phyloP scores from a whole-genome alignment of 2,113 vertebrate genomes.

The Prionailurus viverrinus region DNA sequence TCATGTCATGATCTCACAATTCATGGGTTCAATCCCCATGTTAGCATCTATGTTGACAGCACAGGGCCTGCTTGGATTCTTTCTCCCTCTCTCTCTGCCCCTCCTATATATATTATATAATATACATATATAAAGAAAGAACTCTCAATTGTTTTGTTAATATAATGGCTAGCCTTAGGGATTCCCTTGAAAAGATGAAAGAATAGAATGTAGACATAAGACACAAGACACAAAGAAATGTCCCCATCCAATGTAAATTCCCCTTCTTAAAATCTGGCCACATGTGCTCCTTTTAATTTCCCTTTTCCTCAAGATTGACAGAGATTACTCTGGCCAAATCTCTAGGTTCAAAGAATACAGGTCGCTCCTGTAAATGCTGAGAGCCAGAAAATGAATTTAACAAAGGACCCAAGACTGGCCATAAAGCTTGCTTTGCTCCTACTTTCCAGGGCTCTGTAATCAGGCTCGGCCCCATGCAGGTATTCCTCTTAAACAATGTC shows the following conservation, averaged over 20 bases:
- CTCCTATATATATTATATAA: neutral
- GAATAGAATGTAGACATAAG: neutral
- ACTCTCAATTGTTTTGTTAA: neutral
- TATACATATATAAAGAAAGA: neutral
- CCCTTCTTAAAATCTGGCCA: neutral
- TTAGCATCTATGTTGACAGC: too few species aligned
- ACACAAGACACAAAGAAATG: neutral
- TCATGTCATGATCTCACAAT: too few species aligned
- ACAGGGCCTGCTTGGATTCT: too few species aligned
- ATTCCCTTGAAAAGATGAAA: neutral
- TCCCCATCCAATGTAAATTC: neutral
- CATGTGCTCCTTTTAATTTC: neutral
- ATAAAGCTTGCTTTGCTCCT: neutral
- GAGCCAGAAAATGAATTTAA: neutral
- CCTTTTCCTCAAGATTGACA: neutral
- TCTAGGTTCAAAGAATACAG: neutral
- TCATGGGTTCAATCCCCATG: too few species aligned
- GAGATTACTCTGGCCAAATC: neutral
- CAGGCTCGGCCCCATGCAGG: neutral
- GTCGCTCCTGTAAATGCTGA: neutral
- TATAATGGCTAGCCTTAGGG: neutral
- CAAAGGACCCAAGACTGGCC: neutral
- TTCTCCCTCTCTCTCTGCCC: too few species aligned
- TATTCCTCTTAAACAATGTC: neutral
- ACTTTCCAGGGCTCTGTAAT: neutral